Evolutionary conservation across 2,113 vertebrate species (phyloP).

Genomic region (Orientallactaga bullata): DNA sequence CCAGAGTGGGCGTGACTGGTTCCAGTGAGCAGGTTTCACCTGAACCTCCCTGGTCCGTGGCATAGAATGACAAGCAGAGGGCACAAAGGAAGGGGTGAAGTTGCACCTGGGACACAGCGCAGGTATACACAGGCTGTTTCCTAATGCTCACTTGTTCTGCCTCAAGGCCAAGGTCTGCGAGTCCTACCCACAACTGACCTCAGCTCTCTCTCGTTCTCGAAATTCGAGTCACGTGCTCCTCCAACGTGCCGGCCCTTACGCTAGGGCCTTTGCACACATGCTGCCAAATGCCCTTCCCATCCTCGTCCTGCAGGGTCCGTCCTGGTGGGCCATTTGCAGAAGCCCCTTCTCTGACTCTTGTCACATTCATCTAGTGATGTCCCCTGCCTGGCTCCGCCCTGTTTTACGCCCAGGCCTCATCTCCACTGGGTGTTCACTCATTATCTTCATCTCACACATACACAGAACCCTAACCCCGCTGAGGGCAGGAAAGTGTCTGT

Average conservation of each 20-base stretch:
- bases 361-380: not conserved
- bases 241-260: not conserved
- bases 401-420: not conserved
- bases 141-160: too few relatives aligned
- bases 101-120: fast-evolving
- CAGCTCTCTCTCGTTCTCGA: not conserved
- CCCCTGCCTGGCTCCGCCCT: not conserved
- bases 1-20: not conserved
- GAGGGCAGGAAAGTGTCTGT: not conserved
- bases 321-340: too few relatives aligned
- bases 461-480: not conserved
- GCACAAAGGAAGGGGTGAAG: not conserved
- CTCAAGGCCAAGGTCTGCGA: fast-evolving
- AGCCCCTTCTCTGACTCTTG: not conserved
- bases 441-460: too few relatives aligned
- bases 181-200: not conserved
- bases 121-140: not conserved
- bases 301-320: not conserved
- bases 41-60: not conserved
- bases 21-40: not conserved
- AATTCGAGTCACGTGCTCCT: not conserved
- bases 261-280: slow-evolving; percentile 25
- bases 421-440: not conserved
- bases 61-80: not conserved
- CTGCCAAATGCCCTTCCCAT: too few relatives aligned